Evolutionary conservation across 2,888 invertebrate species (phyloP).

Genomic region (Tachystola acroxantha): DNA sequence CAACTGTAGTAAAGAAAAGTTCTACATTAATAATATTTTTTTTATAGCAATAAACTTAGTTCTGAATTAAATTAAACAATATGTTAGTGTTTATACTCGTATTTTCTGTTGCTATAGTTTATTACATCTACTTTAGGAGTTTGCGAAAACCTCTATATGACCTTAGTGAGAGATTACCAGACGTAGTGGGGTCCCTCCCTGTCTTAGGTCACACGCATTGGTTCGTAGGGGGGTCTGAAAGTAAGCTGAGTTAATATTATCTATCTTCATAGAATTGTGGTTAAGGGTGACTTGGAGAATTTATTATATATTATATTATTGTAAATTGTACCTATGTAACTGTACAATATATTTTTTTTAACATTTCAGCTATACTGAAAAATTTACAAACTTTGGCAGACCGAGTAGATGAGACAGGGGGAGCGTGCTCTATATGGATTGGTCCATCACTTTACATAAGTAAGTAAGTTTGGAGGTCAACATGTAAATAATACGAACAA

Average conservation of each 20-base stretch:
- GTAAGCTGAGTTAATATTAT: conserved; percentile 29
- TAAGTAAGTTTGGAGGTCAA: too few species aligned
- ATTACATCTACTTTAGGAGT: conserved; percentile 43
- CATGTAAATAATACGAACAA: too few species aligned
- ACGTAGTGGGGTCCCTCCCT: conserved; percentile 37
- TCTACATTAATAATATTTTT: too few species aligned
- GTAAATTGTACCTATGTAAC: too few species aligned
- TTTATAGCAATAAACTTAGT: too few species aligned
- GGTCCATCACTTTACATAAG: conserved; percentile 52
- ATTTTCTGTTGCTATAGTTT: conserved; percentile 29
- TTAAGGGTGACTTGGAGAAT: too few species aligned
- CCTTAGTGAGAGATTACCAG: conserved; percentile 37
- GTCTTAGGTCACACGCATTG: conserved; percentile 54
- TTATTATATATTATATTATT: too few species aligned
- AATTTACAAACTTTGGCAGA: conserved; percentile 32
- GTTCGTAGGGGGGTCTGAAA: conserved; percentile 59
- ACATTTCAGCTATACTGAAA: conserved; percentile 43
- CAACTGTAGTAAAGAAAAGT: too few species aligned
- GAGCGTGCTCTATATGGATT: conserved; percentile 44
- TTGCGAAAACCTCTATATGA: conserved; percentile 41
- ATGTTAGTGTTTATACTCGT: conserved; percentile 42
- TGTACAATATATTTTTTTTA: too few species aligned
- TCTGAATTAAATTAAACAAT: not conserved
- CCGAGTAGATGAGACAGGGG: conserved; percentile 29
- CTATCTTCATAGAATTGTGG: not conserved